Percentiles rank a stretch among this genome's conserved stretches.
Evolutionary conservation across 2,888 invertebrate species (phyloP).

Genomic region (Uropetala carovei): DNA sequence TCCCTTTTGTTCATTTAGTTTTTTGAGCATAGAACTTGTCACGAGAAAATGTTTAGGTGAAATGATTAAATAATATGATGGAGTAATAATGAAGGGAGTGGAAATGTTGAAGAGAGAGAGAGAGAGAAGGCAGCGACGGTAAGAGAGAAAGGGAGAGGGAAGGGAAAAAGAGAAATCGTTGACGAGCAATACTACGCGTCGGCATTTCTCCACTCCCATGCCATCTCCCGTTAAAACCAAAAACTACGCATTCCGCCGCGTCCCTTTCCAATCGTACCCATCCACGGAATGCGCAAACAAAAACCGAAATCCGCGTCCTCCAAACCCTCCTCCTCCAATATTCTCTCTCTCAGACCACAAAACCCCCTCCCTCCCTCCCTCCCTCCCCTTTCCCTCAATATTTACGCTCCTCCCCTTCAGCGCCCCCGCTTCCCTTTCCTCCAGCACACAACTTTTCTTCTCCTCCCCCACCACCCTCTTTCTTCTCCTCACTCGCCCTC

Average conservation of each 20-base stretch:
- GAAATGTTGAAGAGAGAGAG: background rate
- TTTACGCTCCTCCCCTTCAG: background rate
- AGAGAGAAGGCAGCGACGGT: background rate
- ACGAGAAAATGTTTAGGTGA: too few relatives aligned
- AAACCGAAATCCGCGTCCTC: background rate
- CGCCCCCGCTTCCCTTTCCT: too few relatives aligned
- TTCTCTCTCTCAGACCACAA: background rate
- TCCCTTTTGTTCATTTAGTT: too few relatives aligned
- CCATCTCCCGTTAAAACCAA: slow-evolving; percentile 6
- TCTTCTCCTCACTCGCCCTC: background rate
- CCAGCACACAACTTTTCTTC: too few relatives aligned
- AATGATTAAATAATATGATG: too few relatives aligned
- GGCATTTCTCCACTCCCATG: background rate
- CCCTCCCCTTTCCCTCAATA: background rate
- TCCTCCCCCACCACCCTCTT: background rate
- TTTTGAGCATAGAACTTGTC: too few relatives aligned
- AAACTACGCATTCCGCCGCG: background rate
- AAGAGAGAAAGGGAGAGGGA: background rate
- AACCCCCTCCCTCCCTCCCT: background rate
- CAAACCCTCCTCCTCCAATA: background rate
- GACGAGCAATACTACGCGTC: background rate
- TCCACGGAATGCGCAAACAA: slow-evolving; percentile 49
- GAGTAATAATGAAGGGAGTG: background rate
- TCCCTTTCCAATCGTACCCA: slow-evolving; percentile 30
- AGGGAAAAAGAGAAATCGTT: background rate